Evolutionary conservation across 2,797 vertebrate species (phyloP).

Genomic region (Linurgus olivaceus): DNA sequence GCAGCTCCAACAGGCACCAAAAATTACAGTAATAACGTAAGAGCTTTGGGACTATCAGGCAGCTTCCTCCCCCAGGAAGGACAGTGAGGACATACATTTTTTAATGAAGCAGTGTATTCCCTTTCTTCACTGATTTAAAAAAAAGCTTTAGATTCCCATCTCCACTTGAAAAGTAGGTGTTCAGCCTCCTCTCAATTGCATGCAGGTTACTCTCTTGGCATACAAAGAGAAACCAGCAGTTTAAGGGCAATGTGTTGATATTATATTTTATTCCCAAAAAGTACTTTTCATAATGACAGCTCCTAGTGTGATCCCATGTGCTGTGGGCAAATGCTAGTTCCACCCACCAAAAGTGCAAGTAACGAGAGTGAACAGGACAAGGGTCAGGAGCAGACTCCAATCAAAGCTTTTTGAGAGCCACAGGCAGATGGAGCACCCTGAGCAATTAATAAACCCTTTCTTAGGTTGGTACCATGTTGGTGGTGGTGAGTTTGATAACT

Average conservation of each 20-base stretch:
- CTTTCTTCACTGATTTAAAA: not conserved
- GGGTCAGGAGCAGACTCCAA: not conserved
- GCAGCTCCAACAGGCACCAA: not conserved
- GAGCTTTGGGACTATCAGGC: not conserved
- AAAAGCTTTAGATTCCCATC: not conserved
- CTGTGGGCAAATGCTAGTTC: not conserved
- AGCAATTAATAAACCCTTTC: slow-evolving; percentile 21
- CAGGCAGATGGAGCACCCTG: not conserved
- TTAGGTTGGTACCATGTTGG: not conserved
- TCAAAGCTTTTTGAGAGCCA: not conserved
- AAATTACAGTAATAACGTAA: not conserved
- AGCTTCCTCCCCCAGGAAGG: not conserved
- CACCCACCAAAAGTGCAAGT: not conserved
- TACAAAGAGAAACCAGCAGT: not conserved
- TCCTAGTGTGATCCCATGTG: not conserved
- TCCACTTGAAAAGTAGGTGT: not conserved
- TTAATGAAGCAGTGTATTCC: not conserved
- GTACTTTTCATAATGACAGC: not conserved
- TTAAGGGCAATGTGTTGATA: not conserved
- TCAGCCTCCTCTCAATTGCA: not conserved
- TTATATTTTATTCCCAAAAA: not conserved
- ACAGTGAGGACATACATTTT: not conserved
- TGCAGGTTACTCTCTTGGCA: not conserved
- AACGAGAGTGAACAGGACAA: not conserved
- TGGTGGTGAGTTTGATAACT: not conserved